Evolutionary conservation across 2,113 vertebrate genomes (phyloP).

Genomic region (Dendropsophus ebraccatus): DNA sequence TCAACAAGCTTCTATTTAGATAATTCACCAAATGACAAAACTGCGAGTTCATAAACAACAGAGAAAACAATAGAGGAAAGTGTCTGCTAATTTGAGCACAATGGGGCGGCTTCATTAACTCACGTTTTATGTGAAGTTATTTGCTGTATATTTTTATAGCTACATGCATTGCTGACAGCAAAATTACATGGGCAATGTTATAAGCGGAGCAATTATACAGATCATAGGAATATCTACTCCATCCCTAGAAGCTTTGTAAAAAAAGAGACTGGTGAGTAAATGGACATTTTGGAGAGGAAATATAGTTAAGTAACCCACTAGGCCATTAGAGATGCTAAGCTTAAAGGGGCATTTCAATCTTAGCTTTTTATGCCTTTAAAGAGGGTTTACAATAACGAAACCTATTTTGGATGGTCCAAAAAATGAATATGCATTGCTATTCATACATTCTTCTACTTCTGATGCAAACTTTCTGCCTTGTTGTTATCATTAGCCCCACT

Average conservation of each 20-base stretch:
- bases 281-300: no score
- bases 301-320: no score
- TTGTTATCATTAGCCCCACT: no score
- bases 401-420: no score
- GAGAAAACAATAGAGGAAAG: not conserved
- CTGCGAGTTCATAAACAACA: not conserved
- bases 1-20: not conserved
- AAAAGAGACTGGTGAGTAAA: no score
- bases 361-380: no score
- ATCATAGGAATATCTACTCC: not conserved
- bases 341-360: no score
- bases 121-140: constrained; percentile 12
- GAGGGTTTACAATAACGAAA: no score
- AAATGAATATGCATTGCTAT: no score
- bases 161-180: constrained; percentile 2
- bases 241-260: not conserved
- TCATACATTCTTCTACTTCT: no score
- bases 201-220: not conserved
- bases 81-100: constrained; percentile 1
- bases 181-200: constrained; percentile 10
- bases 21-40: constrained; percentile 19
- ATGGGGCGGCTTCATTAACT: constrained; percentile 6
- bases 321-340: no score
- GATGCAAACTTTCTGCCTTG: no score
- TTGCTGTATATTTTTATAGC: constrained; percentile 3